These are phyloP conservation scores for Gallinago undulata DNA, from an alignment of 2,113 vertebrate species.

Conservation along the genomic window DNA sequence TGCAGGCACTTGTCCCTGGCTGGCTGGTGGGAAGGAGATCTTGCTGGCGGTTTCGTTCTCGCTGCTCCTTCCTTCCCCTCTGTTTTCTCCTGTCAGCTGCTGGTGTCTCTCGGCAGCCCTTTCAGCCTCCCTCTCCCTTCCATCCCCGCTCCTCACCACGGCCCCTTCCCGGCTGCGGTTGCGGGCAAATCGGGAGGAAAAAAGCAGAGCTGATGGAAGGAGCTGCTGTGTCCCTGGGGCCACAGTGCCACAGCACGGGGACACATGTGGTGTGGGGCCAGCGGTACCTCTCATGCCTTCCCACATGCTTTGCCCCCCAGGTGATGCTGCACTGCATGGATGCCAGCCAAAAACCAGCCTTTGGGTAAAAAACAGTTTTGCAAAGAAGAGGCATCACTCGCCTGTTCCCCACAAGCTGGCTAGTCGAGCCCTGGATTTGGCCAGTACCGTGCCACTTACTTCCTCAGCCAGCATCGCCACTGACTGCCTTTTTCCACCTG, in stretches of 20 bases:
- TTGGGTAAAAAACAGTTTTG: background rate
- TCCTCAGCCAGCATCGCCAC: background rate
- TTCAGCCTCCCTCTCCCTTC: background rate
- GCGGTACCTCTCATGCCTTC: background rate
- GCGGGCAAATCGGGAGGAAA: background rate
- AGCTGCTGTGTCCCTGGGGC: background rate
- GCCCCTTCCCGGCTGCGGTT: background rate
- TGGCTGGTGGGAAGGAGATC: background rate
- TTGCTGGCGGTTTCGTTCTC: background rate
- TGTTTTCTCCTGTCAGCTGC: background rate
- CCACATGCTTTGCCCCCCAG: background rate
- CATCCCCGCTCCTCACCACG: too few species aligned
- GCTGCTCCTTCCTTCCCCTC: background rate
- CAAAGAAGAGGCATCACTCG: background rate
- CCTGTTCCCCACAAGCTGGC: background rate
- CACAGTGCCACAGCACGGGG: background rate
- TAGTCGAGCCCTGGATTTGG: fast-evolving
- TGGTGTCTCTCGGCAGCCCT: background rate
- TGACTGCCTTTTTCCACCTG: background rate
- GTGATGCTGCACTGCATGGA: background rate
- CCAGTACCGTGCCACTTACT: background rate
- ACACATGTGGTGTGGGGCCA: fast-evolving
- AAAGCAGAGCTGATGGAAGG: background rate
- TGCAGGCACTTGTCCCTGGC: background rate
- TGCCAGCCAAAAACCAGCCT: background rate